Base-by-base conservation (phyloP, 2,888 invertebrate genomes). In the Halictus ligatus region DNA sequence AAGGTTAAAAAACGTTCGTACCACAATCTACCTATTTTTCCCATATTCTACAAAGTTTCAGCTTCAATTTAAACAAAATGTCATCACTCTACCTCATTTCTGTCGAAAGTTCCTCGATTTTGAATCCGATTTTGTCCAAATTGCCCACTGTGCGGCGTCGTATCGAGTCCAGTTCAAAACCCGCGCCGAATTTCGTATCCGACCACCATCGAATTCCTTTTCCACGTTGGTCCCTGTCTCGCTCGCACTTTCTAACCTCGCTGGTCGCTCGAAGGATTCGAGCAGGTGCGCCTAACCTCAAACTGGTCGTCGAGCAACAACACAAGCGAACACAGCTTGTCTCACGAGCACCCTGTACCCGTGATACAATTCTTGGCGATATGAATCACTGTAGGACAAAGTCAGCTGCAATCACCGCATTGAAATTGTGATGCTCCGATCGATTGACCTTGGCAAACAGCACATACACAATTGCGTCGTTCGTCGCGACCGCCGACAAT, bases 281-380 rank as follows among this genome's bases (percentile, higher is more conserved):
- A 75, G n/a, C 75, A 48, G 29, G 29, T 60, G 54, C 43, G 69
- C 81, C 83, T 87, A 87, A 88, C 86, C 88, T 88, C 79, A 72
- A 69, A 67, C 12, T 43, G 18, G 40, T 43, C n/a, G 40, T n/a
- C 60, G n/a, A 46, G 50, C 21, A 35, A 29, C 29, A 69, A 35
- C 54, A 13, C 54, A 13, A 50, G 25, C 4, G 12, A 21, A 64
- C 10, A 12, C 21, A 12, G 0, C n/a, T 58, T 50, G 25, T 29
- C 29, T 50, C 43, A 2, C 18, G 29, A 6, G 4, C 3, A 13
- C 5, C 7, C n/a, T 2, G 4, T 2, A 10, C 25, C 25, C 2
- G 40, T 18, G 58, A 72, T 72, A n/a, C 15, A 29, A 60, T 29
- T 50, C 1, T 15, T 46, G n/a, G n/a, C 6, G 35, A 43, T 29